Conservation (phyloP, 2,113 vertebrate species). For the Phaethon lepturus region DNA sequence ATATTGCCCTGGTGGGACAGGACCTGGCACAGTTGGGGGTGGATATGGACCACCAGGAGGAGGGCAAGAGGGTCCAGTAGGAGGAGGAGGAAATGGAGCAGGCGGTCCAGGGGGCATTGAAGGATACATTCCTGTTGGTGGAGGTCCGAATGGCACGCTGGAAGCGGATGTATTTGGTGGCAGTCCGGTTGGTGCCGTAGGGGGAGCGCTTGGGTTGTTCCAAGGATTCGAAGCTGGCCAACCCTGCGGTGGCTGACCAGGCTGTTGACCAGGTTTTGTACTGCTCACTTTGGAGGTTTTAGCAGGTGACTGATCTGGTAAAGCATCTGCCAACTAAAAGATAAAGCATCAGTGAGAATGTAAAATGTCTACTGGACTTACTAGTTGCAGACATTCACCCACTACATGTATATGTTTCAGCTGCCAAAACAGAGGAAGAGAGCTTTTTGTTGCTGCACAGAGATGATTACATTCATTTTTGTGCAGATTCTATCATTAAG, state of each 20-base stretch:
- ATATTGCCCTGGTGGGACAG: conserved; percentile 78
- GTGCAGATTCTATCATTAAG: background rate
- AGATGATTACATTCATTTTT: background rate
- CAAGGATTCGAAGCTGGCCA: conserved; percentile 78
- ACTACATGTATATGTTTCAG: background rate
- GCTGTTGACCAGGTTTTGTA: conserved; percentile 70
- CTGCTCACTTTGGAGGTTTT: conserved; percentile 80
- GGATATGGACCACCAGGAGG: conserved; percentile 77
- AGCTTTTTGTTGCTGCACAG: background rate
- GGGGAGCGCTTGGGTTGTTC: conserved; percentile 77
- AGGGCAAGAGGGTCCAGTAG: conserved; percentile 77
- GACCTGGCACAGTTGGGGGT: conserved; percentile 76
- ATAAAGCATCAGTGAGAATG: background rate
- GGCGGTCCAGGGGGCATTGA: conserved; percentile 82
- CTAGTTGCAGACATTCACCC: background rate
- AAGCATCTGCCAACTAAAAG: conserved; percentile 82
- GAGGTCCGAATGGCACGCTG: conserved; percentile 80
- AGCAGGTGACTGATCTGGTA: conserved; percentile 79
- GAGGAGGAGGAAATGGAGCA: conserved; percentile 79
- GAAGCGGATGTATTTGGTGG: conserved; percentile 75
- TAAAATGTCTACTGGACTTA: fast-evolving
- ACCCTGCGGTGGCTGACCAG: conserved; percentile 71
- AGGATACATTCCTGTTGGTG: conserved; percentile 81
- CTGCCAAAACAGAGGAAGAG: background rate
- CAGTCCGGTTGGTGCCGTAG: conserved; percentile 73